phyloP scores from a whole-genome alignment of 1,140 invertebrate species.

The Amyelois transitella region DNA sequence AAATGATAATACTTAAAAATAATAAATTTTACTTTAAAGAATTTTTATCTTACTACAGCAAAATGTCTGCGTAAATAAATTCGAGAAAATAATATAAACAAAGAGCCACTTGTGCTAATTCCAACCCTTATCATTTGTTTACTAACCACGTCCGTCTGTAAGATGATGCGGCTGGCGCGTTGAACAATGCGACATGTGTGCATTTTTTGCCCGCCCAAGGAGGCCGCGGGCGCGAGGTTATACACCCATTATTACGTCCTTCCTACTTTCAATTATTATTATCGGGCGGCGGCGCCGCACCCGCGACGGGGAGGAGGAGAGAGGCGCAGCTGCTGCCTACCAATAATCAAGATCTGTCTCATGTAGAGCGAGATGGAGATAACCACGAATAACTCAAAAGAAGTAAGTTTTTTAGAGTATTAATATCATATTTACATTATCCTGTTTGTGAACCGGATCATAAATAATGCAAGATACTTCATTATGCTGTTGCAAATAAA shows the following conservation, averaged over 20 bases:
- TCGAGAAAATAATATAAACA: constrained; percentile 33
- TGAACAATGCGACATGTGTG: constrained; percentile 62
- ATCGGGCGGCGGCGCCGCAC: constrained; percentile 69
- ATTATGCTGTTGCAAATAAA: neutral
- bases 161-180: constrained; percentile 30
- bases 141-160: constrained; percentile 25
- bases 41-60: too few relatives aligned
- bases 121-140: constrained; percentile 44
- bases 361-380: constrained; percentile 52
- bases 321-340: constrained; percentile 73
- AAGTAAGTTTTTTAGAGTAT: neutral
- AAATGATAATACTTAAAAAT: too few relatives aligned
- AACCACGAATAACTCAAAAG: constrained; percentile 22
- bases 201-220: constrained; percentile 74
- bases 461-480: neutral
- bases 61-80: neutral
- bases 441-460: neutral
- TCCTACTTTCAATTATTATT: constrained; percentile 75
- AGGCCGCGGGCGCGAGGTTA: constrained; percentile 73
- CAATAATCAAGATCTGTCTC: constrained; percentile 71
- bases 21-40: too few relatives aligned
- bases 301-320: constrained; percentile 70
- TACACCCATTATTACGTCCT: constrained; percentile 74
- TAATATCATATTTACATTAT: neutral
- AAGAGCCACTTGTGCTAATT: constrained; percentile 28